Evolutionary conservation across 2,797 vertebrate species (phyloP).

Genomic region (Syndactyla subalaris): DNA sequence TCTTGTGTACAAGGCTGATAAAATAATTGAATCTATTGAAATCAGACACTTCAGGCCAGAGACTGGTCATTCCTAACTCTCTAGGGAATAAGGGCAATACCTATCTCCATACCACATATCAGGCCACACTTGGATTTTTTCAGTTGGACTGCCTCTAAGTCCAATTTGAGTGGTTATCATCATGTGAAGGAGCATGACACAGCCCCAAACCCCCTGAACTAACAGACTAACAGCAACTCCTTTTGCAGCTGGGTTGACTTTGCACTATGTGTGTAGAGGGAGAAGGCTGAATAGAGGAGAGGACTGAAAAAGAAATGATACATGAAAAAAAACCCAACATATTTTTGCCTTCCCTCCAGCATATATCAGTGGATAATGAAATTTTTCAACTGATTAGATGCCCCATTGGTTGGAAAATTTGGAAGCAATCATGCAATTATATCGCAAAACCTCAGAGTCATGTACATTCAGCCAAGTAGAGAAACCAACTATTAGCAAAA

Average conservation of each 20-base stretch:
- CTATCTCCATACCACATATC: background rate
- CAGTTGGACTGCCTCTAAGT: background rate
- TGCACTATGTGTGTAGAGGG: background rate
- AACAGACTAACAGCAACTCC: background rate
- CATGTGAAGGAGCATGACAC: background rate
- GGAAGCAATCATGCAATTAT: constrained; percentile 72
- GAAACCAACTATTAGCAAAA: constrained; percentile 74
- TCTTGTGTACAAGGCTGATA: background rate
- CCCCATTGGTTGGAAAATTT: constrained; percentile 70
- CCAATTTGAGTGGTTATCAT: background rate
- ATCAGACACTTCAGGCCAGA: background rate
- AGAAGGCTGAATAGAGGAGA: background rate
- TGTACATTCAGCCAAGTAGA: constrained; percentile 66
- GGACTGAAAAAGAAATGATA: background rate
- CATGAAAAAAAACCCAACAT: background rate
- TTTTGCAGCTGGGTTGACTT: background rate
- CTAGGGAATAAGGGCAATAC: background rate
- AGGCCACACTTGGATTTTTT: background rate
- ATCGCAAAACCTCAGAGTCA: constrained; percentile 69
- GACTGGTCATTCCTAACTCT: background rate
- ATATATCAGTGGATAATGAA: constrained; percentile 65
- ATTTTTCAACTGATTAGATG: constrained; percentile 73
- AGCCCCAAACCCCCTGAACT: background rate
- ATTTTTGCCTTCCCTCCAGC: constrained; percentile 25
- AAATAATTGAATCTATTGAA: background rate